Percentiles rank a stretch among this genome's conserved stretches.
Evolutionary conservation across 2,888 invertebrate species (phyloP).

Genomic region (Oeneis ivallda): DNA sequence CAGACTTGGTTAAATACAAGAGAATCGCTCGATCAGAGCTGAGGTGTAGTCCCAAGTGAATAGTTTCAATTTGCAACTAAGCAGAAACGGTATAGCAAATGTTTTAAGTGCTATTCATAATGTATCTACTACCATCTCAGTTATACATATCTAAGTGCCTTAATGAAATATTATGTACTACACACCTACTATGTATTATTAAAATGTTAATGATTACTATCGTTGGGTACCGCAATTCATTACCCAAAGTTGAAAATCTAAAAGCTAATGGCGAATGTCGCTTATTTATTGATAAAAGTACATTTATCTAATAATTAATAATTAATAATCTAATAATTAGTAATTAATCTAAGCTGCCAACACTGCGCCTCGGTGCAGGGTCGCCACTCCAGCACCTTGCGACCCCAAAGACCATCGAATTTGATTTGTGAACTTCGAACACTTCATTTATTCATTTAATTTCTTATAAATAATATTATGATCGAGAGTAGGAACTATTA

Average conservation of each 20-base stretch:
- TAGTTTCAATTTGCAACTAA: slow-evolving; percentile 21
- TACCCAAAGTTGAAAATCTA: slow-evolving; percentile 14
- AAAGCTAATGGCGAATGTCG: slow-evolving; percentile 20
- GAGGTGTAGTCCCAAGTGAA: slow-evolving; percentile 21
- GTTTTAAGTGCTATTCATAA: slow-evolving; percentile 36
- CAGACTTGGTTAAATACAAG: slow-evolving; percentile 1
- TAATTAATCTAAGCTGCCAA: too few species aligned
- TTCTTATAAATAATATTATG: too few species aligned
- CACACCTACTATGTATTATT: slow-evolving; percentile 11
- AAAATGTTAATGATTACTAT: slow-evolving; percentile 16
- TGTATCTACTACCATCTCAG: slow-evolving; percentile 25
- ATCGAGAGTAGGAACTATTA: too few species aligned
- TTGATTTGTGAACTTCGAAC: too few species aligned
- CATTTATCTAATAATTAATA: slow-evolving; percentile 10
- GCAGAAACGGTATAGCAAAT: slow-evolving; percentile 24
- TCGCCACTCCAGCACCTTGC: too few species aligned
- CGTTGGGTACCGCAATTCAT: slow-evolving; percentile 6
- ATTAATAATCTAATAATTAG: too few species aligned
- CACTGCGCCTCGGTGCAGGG: too few species aligned
- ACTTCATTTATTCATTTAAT: too few species aligned
- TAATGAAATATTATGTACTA: neutral
- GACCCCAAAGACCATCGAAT: too few species aligned
- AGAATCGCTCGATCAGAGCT: slow-evolving; percentile 1
- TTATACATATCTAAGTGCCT: slow-evolving; percentile 31
- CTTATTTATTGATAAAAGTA: too few species aligned